Evolutionary conservation across 2,888 invertebrate genomes (phyloP).

Genomic region (Stenoptilia bipunctidactyla): DNA sequence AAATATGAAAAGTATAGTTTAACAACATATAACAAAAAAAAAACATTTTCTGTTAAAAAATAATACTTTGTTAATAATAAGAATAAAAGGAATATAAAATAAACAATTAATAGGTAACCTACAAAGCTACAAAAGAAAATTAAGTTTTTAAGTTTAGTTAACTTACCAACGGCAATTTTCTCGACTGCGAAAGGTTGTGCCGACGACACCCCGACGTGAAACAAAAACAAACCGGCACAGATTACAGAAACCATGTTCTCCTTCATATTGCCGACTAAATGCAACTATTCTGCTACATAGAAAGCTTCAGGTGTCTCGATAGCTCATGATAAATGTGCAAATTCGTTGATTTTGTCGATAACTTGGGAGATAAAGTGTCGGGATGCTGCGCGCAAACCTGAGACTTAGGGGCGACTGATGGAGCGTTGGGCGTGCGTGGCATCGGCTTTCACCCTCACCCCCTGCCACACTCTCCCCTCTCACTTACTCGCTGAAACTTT

Average conservation of each 20-base stretch:
- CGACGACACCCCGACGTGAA: conserved; percentile 32
- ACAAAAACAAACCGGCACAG: conserved; percentile 39
- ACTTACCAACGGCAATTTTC: conserved; percentile 65
- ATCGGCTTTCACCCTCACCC: not conserved
- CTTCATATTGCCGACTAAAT: not conserved
- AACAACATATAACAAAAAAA: too few species aligned
- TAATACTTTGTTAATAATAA: too few species aligned
- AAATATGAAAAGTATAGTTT: too few species aligned
- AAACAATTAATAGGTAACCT: too few species aligned
- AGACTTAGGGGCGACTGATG: conserved; percentile 65
- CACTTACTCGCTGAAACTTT: not conserved
- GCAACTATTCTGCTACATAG: not conserved
- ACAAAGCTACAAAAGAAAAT: too few species aligned
- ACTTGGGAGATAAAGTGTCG: conserved; percentile 30
- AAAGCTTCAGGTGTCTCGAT: not conserved
- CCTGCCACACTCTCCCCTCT: not conserved
- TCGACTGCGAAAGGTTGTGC: conserved; percentile 53
- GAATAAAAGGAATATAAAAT: too few species aligned
- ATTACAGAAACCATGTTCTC: conserved; percentile 5
- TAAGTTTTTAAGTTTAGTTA: too few species aligned
- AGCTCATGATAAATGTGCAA: not conserved
- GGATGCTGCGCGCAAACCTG: conserved; percentile 65
- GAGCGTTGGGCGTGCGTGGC: conserved; percentile 22
- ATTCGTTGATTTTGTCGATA: conserved; percentile 19
- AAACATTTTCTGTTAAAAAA: too few species aligned